Evolutionary conservation across 2,888 invertebrate species (phyloP), one percentile per base, ranked within the genome.

Genomic region (Saturnia pavonia): DNA sequence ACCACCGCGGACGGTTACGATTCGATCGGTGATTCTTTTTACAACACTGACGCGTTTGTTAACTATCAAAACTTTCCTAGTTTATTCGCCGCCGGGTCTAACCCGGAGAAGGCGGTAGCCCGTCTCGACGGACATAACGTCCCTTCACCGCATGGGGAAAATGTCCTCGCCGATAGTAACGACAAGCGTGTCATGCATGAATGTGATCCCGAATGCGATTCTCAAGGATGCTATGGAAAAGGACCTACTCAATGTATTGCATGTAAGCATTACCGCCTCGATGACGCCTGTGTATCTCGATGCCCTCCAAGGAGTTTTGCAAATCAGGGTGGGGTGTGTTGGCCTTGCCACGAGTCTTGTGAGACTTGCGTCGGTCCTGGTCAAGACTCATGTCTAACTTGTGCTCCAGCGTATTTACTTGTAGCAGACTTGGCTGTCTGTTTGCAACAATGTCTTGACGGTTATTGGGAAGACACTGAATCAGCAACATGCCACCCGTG

Each of bases 321-420:
- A 4, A 97, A 97, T 84, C 96, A 96, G 79, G 96, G 96, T 60
- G 97, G 96, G 25, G 96, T 96, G 34, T 98, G 98, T 82, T 96
- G 97, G 95, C 97, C 97, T 0, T 98, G 98, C 78, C 97, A 98
- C 84, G 97, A 97, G 82, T 97, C 97, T 0, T 98, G 98, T 83
- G 96, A 97, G 85, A 97, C 97, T 25, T 98, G 98, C 85, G 97
- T 97, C 16, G 98, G 98, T 14, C 96, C 97, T 11, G 97, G 97
- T 14, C 97, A 97, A 85, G 97, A 97, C 84, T 97, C 97, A 69
- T 98, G 98, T 80, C 91, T 97, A 11, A 96, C 97, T 16, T 98
- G 98, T 85, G 96, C 97, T 0, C 97, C 97, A 0, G 97, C 97
- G 67, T 97, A 97, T 86, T 95, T 97, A 70, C 95, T 97, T 82